phyloP scores from a whole-genome alignment of 1,140 invertebrate species.

The Ceratosolen fusciceps region DNA sequence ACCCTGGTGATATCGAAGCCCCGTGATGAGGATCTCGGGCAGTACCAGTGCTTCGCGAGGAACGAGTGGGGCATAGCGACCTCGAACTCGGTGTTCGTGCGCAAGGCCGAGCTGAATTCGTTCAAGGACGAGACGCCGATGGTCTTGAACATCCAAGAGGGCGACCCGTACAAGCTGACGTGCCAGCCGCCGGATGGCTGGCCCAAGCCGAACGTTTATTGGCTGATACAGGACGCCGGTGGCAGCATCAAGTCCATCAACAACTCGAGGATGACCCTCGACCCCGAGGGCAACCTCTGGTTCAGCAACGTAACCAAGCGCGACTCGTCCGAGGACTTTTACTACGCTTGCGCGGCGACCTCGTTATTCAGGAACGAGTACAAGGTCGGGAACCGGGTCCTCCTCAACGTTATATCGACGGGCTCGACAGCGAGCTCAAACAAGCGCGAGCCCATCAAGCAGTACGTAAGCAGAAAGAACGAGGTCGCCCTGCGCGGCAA shows the following conservation, averaged over 20 bases:
- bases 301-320: conserved; percentile 91
- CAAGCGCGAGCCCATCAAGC: conserved; percentile 81
- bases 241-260: conserved; percentile 91
- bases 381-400: conserved; percentile 88
- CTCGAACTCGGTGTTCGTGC: conserved; percentile 93
- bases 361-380: conserved; percentile 91
- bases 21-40: conserved; percentile 91
- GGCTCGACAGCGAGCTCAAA: conserved; percentile 83
- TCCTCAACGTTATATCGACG: conserved; percentile 83
- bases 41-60: conserved; percentile 97
- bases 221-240: conserved; percentile 86
- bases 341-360: conserved; percentile 91
- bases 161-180: conserved; percentile 86
- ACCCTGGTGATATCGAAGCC: conserved; percentile 92
- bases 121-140: conserved; percentile 85
- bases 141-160: conserved; percentile 82
- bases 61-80: conserved; percentile 96
- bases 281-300: conserved; percentile 94
- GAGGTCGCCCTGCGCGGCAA: conserved; percentile 87
- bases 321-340: conserved; percentile 87
- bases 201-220: conserved; percentile 94
- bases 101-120: conserved; percentile 94
- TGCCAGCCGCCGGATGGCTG: conserved; percentile 94
- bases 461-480: conserved; percentile 89
- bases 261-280: conserved; percentile 92